phyloP scores from a whole-genome alignment of 2,797 vertebrate species.

The Staurois parvus region DNA sequence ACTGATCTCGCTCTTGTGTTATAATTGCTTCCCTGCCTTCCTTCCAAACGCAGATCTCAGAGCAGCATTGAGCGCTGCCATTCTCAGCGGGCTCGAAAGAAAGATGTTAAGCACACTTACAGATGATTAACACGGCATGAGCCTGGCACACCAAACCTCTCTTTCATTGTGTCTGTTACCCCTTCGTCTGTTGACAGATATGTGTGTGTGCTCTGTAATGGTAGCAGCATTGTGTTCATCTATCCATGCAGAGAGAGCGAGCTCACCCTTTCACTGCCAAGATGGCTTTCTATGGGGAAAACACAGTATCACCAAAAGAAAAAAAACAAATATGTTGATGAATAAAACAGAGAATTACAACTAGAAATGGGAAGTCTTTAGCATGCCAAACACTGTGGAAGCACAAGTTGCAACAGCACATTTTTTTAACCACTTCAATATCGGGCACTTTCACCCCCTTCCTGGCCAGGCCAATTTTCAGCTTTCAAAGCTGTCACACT shows the following conservation, averaged over 20 bases:
- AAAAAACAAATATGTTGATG: too few relatives aligned
- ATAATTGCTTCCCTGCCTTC: constrained; percentile 17
- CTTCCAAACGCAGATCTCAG: not conserved
- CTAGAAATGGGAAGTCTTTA: too few relatives aligned
- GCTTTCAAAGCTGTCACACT: too few relatives aligned
- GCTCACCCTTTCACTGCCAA: constrained; percentile 7
- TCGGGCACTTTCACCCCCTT: too few relatives aligned
- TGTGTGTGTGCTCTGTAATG: constrained; percentile 14
- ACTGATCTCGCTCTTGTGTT: not conserved
- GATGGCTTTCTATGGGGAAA: too few relatives aligned
- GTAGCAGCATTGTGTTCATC: constrained; percentile 29
- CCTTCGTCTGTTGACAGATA: not conserved
- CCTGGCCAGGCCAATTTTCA: too few relatives aligned
- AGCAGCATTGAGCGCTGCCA: constrained; percentile 1
- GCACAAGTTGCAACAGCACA: too few relatives aligned
- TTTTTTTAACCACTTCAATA: too few relatives aligned
- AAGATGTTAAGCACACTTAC: constrained; percentile 20
- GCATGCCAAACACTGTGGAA: too few relatives aligned
- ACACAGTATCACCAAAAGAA: too few relatives aligned
- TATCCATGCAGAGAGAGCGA: constrained; percentile 14
- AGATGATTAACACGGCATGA: constrained; percentile 37
- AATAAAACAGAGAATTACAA: too few relatives aligned
- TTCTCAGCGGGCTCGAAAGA: constrained; percentile 9
- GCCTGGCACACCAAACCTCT: constrained; percentile 18
- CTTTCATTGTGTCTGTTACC: not conserved